A percentile compares a stretch with the other conserved stretches of the same genome.
phyloP scores from a whole-genome alignment of 1,140 invertebrate genomes.

The Orchestia grillus region DNA sequence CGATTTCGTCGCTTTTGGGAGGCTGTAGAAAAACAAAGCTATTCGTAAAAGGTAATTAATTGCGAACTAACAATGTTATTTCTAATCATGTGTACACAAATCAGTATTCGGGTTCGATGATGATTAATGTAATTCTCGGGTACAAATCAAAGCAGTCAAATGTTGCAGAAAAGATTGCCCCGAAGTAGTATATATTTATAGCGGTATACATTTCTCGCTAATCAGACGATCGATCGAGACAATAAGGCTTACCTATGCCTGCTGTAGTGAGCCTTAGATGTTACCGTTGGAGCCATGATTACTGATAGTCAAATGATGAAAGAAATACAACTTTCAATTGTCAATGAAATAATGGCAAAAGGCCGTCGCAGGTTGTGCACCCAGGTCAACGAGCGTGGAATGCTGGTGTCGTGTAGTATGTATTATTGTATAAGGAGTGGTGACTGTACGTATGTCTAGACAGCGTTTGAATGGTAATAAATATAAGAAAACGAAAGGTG shows the following conservation, averaged over 20 bases:
- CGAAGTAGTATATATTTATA: too few relatives aligned
- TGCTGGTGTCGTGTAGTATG: background rate
- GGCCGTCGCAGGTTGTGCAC: background rate
- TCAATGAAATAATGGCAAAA: background rate
- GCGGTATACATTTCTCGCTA: too few relatives aligned
- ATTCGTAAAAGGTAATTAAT: background rate
- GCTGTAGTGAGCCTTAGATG: constrained; percentile 22
- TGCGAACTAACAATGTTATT: background rate
- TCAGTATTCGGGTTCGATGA: too few relatives aligned
- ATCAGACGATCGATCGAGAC: background rate
- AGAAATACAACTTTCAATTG: background rate
- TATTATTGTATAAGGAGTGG: background rate
- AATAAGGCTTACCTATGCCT: constrained; percentile 17
- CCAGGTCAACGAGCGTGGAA: background rate
- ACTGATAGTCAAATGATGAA: background rate
- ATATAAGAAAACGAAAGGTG: background rate
- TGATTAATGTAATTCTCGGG: too few relatives aligned
- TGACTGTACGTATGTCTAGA: background rate
- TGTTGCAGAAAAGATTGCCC: background rate
- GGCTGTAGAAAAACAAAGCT: background rate
- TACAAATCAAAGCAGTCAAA: background rate
- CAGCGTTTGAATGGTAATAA: background rate
- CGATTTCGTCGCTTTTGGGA: constrained; percentile 18
- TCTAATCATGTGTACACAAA: too few relatives aligned
- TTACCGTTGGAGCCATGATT: background rate